Percentiles rank a stretch among this genome's conserved stretches.
phyloP scores from a whole-genome alignment of 2,113 vertebrate species.

The Rattus rattus region DNA sequence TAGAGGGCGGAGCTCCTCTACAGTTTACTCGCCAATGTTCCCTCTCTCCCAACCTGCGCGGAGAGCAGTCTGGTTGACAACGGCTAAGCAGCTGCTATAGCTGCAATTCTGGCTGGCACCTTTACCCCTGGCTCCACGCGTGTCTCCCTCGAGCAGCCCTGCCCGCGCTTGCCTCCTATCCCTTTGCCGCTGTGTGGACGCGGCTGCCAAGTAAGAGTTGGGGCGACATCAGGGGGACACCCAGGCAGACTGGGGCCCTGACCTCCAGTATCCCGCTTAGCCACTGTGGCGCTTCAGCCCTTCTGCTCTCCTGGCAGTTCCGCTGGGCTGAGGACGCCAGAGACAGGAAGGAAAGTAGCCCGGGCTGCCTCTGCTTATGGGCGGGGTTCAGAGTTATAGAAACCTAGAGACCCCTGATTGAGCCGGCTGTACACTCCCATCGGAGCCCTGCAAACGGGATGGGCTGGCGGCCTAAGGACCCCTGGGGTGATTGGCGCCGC shows the following conservation, averaged over 20 bases:
- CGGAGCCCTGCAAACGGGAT: neutral
- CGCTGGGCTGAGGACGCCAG: accelerated
- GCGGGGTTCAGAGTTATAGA: neutral
- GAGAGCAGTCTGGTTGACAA: conserved; percentile 43
- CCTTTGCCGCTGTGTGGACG: neutral
- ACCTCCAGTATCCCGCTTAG: neutral
- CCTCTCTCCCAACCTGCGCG: conserved; percentile 55
- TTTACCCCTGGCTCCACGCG: conserved; percentile 46
- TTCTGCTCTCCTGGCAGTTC: neutral
- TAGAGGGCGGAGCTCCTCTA: conserved; percentile 58
- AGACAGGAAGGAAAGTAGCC: neutral
- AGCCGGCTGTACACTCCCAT: neutral
- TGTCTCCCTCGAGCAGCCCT: neutral
- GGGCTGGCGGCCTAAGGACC: neutral
- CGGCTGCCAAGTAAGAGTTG: conserved; percentile 70
- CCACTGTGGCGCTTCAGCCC: neutral
- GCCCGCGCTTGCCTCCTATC: neutral
- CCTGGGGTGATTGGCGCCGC: neutral
- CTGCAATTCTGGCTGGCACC: conserved; percentile 64
- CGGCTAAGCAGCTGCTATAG: conserved; percentile 46
- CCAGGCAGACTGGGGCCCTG: neutral
- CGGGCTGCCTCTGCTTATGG: neutral
- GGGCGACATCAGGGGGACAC: neutral
- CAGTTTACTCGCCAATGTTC: accelerated
- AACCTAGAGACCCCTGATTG: neutral